Evolutionary conservation across 2,888 invertebrate species (phyloP).

Genomic region (Leptinotarsa tumamoca): DNA sequence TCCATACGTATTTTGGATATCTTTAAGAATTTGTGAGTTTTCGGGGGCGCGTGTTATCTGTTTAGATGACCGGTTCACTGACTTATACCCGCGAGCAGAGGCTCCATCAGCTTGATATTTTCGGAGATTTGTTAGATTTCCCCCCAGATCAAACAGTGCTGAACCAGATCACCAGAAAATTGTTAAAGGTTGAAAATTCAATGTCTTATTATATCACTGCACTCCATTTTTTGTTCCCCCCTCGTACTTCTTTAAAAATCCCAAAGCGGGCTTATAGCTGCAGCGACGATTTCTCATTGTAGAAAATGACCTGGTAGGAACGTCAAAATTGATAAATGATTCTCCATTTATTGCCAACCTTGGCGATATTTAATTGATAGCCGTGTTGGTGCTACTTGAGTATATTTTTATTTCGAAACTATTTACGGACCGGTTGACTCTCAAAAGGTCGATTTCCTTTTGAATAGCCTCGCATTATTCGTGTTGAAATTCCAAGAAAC

Average conservation of each 20-base stretch:
- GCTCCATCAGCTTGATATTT: too few relatives aligned
- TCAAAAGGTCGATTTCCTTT: slow-evolving; percentile 15
- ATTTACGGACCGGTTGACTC: slow-evolving; percentile 12
- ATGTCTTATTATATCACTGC: too few relatives aligned
- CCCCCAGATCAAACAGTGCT: too few relatives aligned
- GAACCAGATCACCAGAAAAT: too few relatives aligned
- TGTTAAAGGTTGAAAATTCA: too few relatives aligned
- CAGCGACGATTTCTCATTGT: slow-evolving; percentile 9
- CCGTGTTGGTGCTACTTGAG: slow-evolving; percentile 11
- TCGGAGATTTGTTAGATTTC: too few relatives aligned
- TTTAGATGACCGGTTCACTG: too few relatives aligned
- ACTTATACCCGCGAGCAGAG: too few relatives aligned
- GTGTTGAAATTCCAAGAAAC: slow-evolving; percentile 1
- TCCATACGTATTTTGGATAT: too few relatives aligned
- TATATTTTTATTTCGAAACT: slow-evolving; percentile 11
- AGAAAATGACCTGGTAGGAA: slow-evolving; percentile 20
- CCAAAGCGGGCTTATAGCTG: neutral
- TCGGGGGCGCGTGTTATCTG: too few relatives aligned
- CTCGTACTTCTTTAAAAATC: slow-evolving; percentile 8
- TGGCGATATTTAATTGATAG: slow-evolving; percentile 20
- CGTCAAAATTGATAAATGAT: slow-evolving; percentile 21
- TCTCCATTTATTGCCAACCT: slow-evolving; percentile 15
- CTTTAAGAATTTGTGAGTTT: too few relatives aligned
- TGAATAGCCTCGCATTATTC: slow-evolving; percentile 9
- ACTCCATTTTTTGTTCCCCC: neutral